phyloP scores from a whole-genome alignment of 2,888 invertebrate species.

The Apamea monoglypha region DNA sequence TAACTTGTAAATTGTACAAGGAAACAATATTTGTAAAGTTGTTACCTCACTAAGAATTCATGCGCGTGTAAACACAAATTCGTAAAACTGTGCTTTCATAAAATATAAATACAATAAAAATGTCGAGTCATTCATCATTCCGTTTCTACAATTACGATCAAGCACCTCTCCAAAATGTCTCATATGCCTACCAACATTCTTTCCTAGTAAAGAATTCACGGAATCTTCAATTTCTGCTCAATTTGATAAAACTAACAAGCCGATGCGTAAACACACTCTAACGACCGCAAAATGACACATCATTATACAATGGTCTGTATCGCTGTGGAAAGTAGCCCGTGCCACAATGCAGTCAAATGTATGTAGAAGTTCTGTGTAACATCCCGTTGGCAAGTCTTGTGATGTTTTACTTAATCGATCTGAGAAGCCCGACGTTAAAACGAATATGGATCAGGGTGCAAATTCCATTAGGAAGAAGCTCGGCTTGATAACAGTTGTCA shows the following conservation, averaged over 20 bases:
- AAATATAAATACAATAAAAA: not conserved
- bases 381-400: not conserved
- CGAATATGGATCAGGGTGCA: rapidly evolving
- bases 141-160: not conserved
- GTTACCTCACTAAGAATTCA: not conserved
- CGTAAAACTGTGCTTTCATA: not conserved
- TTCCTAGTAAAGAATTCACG: constrained; percentile 9
- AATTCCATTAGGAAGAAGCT: not conserved
- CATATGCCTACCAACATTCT: not conserved
- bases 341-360: not conserved
- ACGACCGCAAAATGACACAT: constrained; percentile 56
- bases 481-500: not conserved
- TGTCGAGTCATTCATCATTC: not conserved
- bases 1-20: not conserved
- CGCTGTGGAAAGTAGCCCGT: constrained; percentile 18
- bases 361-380: not conserved
- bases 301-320: constrained; percentile 39
- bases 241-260: constrained; percentile 41
- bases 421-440: not conserved
- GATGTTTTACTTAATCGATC: not conserved
- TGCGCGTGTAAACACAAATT: not conserved
- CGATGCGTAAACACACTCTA: constrained; percentile 36
- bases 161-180: constrained; percentile 37
- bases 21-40: not conserved
- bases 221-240: constrained; percentile 22